A percentile compares a stretch with the other conserved stretches of the same genome.
These are phyloP conservation scores for Xiphophorus birchmanni DNA, from an alignment of 2,797 vertebrate species.

Conservation along the genomic window DNA sequence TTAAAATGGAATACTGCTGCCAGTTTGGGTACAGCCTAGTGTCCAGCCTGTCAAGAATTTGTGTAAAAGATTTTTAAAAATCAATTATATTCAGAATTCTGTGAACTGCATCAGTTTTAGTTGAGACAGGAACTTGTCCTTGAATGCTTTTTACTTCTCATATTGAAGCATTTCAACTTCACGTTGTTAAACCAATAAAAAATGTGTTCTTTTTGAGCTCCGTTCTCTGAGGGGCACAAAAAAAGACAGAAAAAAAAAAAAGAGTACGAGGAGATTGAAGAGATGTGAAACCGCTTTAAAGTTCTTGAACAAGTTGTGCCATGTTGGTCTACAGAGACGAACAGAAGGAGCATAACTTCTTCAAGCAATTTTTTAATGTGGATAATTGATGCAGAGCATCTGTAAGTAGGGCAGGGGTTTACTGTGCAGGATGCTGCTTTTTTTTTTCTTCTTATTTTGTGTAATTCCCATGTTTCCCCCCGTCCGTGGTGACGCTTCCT, in stretches of 20 bases:
- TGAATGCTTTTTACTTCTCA: slow-evolving; percentile 15
- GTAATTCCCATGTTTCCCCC: slow-evolving; percentile 58
- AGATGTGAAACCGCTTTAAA: slow-evolving; percentile 11
- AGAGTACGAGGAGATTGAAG: slow-evolving; percentile 14
- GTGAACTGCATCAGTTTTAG: background rate
- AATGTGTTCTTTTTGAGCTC: slow-evolving; percentile 19
- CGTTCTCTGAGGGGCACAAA: slow-evolving; percentile 31
- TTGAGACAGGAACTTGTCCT: slow-evolving; percentile 12
- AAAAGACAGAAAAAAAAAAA: slow-evolving; percentile 2
- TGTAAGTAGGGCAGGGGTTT: slow-evolving; percentile 62
- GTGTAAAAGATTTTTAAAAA: background rate
- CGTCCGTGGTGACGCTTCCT: slow-evolving; percentile 36
- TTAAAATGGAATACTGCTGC: background rate
- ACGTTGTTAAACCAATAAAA: slow-evolving; percentile 49
- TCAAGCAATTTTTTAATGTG: slow-evolving; percentile 49
- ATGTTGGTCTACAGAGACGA: slow-evolving; percentile 47
- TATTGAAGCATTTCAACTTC: slow-evolving; percentile 21
- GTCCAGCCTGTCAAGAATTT: background rate
- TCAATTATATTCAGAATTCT: background rate
- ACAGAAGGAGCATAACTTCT: slow-evolving; percentile 34
- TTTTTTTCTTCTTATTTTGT: slow-evolving; percentile 30
- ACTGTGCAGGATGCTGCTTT: slow-evolving; percentile 31
- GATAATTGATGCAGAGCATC: slow-evolving; percentile 62
- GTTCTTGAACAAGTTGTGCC: slow-evolving; percentile 32
- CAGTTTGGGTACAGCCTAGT: background rate